Evolutionary conservation across 2,113 vertebrate genomes (phyloP), one percentile per base, ranked within the genome.

Genomic region (Nicator chloris): DNA sequence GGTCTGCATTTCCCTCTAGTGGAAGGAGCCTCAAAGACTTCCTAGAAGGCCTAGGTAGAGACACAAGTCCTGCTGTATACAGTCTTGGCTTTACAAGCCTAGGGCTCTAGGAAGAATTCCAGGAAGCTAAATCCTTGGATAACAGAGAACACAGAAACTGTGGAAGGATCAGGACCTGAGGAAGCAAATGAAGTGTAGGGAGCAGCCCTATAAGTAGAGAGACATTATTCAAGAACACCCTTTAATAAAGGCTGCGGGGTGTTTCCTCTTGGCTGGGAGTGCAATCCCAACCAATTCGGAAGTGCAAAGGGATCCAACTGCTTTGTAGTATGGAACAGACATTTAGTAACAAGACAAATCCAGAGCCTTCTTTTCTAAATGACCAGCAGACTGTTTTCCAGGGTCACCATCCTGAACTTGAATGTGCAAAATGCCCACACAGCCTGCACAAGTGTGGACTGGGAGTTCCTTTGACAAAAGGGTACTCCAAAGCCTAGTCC

Each of bases 31-130:
- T 63, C 30, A 71, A 71, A 76, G 28, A 33, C 27, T 75, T 93
- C 47, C 61, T 22, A 82, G 35, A 71, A 71, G 63, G 15, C 14
- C 22, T 4, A 56, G 14, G 15, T 11, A 77, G 30, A 78, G 37
- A 53, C 26, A 10, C 0, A 0, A 68, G 22, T 30, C 35, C 35
- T n/a, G 3, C 24, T 40, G 21, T 45, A 56, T 39, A 37, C 11
- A n/a, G 13, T 28, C 47, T 61, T 45, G 28, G 15, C 45, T 63
- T 39, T 50, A 63, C 14, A 60, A 76, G 66, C 27, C 7, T 18
- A 59, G 68, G 12, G 51, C 37, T 82, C 31, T 35, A 53, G 23
- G 27, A 93, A 79, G 39, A 84, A 78, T 63, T 90, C 6, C 21
- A 93, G 51, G 39, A 82, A 91, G 47, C 31, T 54, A 70, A 73